Evolutionary conservation across 2,113 vertebrate species (phyloP).

Genomic region (Paradisaea rubra): DNA sequence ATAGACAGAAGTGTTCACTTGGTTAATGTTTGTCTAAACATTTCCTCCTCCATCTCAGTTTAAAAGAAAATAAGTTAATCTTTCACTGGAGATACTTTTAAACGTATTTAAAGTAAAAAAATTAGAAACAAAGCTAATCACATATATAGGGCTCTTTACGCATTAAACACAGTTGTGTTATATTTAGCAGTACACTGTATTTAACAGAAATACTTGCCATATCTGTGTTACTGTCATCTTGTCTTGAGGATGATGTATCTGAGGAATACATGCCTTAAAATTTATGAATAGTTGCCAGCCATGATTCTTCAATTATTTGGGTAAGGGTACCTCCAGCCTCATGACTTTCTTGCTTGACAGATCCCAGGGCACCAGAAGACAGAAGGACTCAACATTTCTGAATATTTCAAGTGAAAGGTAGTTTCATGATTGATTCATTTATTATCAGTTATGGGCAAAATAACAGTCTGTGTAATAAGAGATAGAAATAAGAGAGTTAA

Average conservation of each 20-base stretch:
- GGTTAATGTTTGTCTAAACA: not conserved
- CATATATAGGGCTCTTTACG: not conserved
- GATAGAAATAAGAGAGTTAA: not conserved
- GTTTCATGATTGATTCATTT: not conserved
- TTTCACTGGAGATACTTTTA: not conserved
- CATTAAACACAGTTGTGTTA: not conserved
- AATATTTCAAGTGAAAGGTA: not conserved
- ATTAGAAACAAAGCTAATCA: not conserved
- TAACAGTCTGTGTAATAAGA: not conserved
- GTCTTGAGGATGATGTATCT: not conserved
- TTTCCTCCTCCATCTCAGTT: not conserved
- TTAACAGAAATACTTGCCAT: not conserved
- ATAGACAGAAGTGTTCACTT: not conserved
- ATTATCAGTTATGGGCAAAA: not conserved
- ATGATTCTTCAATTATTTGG: not conserved
- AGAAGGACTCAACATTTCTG: not conserved
- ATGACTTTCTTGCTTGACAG: not conserved
- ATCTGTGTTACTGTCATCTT: not conserved
- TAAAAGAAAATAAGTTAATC: not conserved
- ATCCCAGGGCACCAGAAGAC: not conserved
- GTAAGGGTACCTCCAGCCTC: not conserved
- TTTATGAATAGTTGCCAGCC: not conserved
- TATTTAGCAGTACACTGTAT: not conserved
- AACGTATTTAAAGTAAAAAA: not conserved
- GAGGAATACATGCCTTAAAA: not conserved